Evolutionary conservation across 2,113 vertebrate species (phyloP), one percentile per base, ranked within the genome.

Genomic region (Thomomys bottae): DNA sequence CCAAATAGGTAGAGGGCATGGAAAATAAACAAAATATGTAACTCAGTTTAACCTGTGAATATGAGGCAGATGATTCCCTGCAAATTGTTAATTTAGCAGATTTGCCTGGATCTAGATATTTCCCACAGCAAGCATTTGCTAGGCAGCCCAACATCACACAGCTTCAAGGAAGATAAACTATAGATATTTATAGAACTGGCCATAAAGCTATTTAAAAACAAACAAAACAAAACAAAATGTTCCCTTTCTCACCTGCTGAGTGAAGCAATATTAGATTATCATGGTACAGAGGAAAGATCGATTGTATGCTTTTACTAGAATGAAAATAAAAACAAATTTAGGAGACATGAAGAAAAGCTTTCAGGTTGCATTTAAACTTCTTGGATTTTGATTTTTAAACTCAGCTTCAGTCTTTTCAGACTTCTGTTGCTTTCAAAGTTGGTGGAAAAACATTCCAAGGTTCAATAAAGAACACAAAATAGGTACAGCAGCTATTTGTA

Each of bases 311-410:
- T 88, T 95, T 75, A 81, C 76, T 71, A 84, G 76, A 79, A 94
- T 88, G 89, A 90, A 95, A 95, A 82, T 94, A 92, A 96, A 95
- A 94, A 88, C 73, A 96, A 93, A 92, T 91, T 86, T 57, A 84
- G 63, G 45, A 93, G 32, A 88, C 67, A 93, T 64, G 45, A 66
- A 57, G 42, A 30, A 91, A 89, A 79, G 34, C 4, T 73, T 70
- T 92, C 86, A 82, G 73, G 23, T 88, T 90, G 45, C 49, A 77
- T 66, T 84, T 28, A n/a, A 73, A 79, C 42, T 83, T 15, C 40
- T 84, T 67, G 63, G 49, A 77, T 92, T 7, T 36, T 86, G 40
- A 26, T 15, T 88, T 93, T 93, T 84, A 93, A 88, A 91, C 83
- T 86, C 76, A 96, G 79, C 45, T 66, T 82, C 45, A 86, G 70